These are phyloP conservation scores for Mactromeris polynyma DNA, from an alignment of 2,888 invertebrate species.

Conservation along the genomic window DNA sequence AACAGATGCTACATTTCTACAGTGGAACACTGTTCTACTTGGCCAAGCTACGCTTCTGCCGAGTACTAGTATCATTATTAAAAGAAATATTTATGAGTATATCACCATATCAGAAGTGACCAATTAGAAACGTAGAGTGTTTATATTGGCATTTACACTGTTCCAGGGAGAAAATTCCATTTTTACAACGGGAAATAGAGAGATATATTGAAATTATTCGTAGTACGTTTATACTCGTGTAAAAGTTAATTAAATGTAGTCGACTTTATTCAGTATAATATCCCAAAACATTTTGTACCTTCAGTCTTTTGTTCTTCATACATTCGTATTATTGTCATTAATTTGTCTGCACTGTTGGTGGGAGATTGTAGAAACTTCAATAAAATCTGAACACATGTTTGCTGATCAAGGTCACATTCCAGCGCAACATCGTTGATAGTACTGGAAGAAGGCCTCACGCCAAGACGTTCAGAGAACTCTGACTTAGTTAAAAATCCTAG, in stretches of 20 bases:
- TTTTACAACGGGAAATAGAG: neutral
- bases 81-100: too few relatives aligned
- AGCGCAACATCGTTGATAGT: neutral
- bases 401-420: neutral
- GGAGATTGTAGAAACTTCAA: neutral
- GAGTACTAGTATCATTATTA: too few relatives aligned
- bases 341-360: neutral
- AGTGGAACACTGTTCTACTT: neutral
- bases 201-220: neutral
- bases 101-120: too few relatives aligned
- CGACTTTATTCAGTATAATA: neutral
- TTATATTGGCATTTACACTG: neutral
- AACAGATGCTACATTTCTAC: neutral
- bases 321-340: neutral
- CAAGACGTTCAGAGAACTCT: neutral
- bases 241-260: neutral
- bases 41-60: neutral
- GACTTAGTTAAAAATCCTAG: neutral
- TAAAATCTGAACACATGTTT: neutral
- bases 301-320: neutral
- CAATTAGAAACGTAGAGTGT: neutral
- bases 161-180: neutral
- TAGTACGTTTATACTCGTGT: neutral
- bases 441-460: neutral
- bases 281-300: neutral